Base-by-base conservation (phyloP, 1,140 invertebrate species). In the Mesaphorura yosii region DNA sequence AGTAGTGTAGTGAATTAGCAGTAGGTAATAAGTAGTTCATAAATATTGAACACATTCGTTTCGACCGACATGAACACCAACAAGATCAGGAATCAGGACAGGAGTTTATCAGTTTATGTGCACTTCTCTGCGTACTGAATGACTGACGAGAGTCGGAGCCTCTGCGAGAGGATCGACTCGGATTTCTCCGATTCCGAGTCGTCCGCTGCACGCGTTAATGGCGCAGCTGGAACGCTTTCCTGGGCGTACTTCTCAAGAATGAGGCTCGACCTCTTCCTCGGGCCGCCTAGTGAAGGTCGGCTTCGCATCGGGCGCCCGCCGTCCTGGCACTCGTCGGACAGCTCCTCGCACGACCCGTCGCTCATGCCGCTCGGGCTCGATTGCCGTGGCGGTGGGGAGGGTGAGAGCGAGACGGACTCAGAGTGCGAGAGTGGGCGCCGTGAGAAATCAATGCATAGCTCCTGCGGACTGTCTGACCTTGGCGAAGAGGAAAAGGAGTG, bases 91-190 rank as follows among this genome's bases (percentile, higher is more conserved):
- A n/a, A n/a, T n/a, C n/a, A n/a, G n/a, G n/a, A n/a, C n/a, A n/a
- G n/a, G n/a, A n/a, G n/a, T 19, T 42, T 42, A n/a, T 12, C 10
- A 42, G 38, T 39, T 54, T 57, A 61, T n/a, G 61, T 57, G 45
- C 61, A 63, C 28, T 59, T 57, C 48, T 63, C 61, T 26, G 61
- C 61, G 38, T 63, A 63, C 42, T 63, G 61, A 42, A 63, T 63
- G 27, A 63, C 61, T 25, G 61, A 59, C 25, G 61, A 63, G 26
- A 57, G 55, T 31, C 61, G 51, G 29, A 63, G 55, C 51, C 61
- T 53, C 46, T 63, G 61, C 15, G 58, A 59, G n/a, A 63, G 55
- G 29, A 63, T 63, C 48, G 61, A 63, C 46, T 63, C 61, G 48
- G 45, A 49, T 37, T 50, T 14, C n/a, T n/a, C n/a, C n/a, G n/a